Evolutionary conservation across 2,888 invertebrate species (phyloP), one percentile per base, ranked within the genome.

Genomic region (Sarcophaga variegata): DNA sequence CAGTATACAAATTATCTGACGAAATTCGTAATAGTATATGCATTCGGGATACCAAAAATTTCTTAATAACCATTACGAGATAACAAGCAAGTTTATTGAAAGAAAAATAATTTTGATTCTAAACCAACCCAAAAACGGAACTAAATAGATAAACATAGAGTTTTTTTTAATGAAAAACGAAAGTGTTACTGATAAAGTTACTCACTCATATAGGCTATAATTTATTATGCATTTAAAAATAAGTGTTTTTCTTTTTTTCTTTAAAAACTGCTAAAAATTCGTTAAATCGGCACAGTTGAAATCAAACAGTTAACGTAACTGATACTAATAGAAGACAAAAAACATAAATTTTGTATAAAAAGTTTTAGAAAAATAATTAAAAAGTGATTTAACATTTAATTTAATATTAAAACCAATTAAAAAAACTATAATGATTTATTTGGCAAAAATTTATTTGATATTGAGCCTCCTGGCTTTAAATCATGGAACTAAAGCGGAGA

Each of bases 401-500:
- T 22, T 22, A 49, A 14, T 49, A 54, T 4, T 37, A 2, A n/a
- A 71, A 47, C 59, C 27, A 12, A 17, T n/a, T 54, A 20, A 27
- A 63, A 63, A 59, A 62, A 22, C 22, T n/a, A 69, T 37, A 11
- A 81, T 81, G 75, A 12, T 25, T 2, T 62, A 49, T 4, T 14
- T 22, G 5, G 27, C 37, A 60, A 27, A 81, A 54, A 0, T 77
- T 17, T 63, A 4, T 54, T 22, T 71, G 4, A 14, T 64, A 20
- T 49, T 75, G 22, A 17, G 25, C 22, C 20, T 85, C 5, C 54
- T 74, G 47, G 62, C 67, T 47, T 59, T 77, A 54, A 54, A 22
- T 49, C n/a, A 72, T 12, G 4, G 20, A 1, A 12, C 20, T 5
- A 66, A 67, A 49, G 60, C 17, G 1, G 60, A 70, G n/a, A 22